These are phyloP conservation scores for Drosophila stalkeri DNA, from an alignment of 2,888 invertebrate species.

Conservation along the genomic window DNA sequence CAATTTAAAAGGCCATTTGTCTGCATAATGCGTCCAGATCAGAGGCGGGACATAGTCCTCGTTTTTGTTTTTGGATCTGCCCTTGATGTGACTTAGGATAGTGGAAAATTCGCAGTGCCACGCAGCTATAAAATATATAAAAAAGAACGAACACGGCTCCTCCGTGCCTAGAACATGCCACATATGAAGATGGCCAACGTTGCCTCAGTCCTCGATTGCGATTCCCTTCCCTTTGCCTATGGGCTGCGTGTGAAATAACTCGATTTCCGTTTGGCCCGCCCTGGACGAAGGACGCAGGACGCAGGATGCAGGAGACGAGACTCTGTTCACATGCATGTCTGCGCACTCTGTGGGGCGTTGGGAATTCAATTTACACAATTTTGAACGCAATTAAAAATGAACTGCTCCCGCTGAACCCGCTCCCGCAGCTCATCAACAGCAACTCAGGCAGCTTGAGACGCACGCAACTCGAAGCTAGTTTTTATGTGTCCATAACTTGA, in stretches of 20 bases:
- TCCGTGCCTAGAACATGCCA: constrained; percentile 55
- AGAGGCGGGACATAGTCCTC: not conserved
- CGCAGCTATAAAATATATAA: constrained; percentile 3
- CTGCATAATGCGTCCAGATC: constrained; percentile 52
- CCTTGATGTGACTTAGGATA: constrained; percentile 40
- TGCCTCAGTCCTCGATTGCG: not conserved
- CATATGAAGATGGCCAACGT: constrained; percentile 39
- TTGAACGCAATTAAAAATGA: constrained; percentile 70
- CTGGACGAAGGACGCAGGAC: not conserved
- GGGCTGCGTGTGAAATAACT: constrained; percentile 66
- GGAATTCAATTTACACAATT: constrained; percentile 77
- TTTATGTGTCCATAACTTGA: constrained; percentile 32
- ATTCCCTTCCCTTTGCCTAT: not conserved
- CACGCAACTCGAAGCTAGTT: constrained; percentile 41
- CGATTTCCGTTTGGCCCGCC: constrained; percentile 57
- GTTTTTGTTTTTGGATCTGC: constrained; percentile 23
- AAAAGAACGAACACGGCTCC: constrained; percentile 23
- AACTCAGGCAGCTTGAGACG: constrained; percentile 5
- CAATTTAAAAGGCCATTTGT: constrained; percentile 76
- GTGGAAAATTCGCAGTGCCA: constrained; percentile 35
- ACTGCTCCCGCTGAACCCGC: not conserved
- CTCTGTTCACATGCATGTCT: constrained; percentile 59
- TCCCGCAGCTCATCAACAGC: not conserved
- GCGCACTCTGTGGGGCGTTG: constrained; percentile 55
- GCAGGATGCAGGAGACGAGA: constrained; percentile 4